A percentile compares a stretch with the other conserved stretches of the same genome.
phyloP scores from a whole-genome alignment of 2,888 invertebrate species.

The Acanthosepion esculentum region DNA sequence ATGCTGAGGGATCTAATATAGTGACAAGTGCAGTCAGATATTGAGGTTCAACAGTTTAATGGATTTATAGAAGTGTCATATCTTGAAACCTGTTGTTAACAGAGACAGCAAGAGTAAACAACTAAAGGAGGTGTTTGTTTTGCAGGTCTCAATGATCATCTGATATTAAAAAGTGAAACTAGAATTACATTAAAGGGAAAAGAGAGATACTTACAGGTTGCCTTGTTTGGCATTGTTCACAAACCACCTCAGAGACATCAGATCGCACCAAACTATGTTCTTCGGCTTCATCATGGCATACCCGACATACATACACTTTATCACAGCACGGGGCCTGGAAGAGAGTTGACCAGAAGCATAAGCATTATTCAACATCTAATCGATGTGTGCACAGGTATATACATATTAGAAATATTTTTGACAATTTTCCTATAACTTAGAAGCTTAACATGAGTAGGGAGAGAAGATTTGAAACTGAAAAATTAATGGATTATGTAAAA shows the following conservation, averaged over 20 bases:
- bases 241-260: slow-evolving; percentile 87
- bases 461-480: too few relatives aligned
- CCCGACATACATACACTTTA: slow-evolving; percentile 89
- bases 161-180: neutral
- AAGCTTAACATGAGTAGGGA: neutral
- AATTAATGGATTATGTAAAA: too few relatives aligned
- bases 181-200: neutral
- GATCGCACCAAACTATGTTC: slow-evolving; percentile 88
- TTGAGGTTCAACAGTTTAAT: too few relatives aligned
- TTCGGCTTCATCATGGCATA: slow-evolving; percentile 91
- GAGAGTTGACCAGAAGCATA: neutral
- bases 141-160: neutral
- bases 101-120: too few relatives aligned
- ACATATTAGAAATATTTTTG: neutral
- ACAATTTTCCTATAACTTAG: neutral
- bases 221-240: slow-evolving; percentile 85
- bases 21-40: too few relatives aligned
- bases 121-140: neutral
- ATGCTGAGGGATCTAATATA: too few relatives aligned
- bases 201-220: slow-evolving; percentile 77
- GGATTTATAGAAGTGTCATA: too few relatives aligned
- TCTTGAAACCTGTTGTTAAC: too few relatives aligned
- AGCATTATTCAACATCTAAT: neutral
- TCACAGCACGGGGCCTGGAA: slow-evolving; percentile 90
- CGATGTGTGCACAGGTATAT: neutral